Evolutionary conservation across 2,113 vertebrate genomes (phyloP).

Genomic region (Macrotus californicus): DNA sequence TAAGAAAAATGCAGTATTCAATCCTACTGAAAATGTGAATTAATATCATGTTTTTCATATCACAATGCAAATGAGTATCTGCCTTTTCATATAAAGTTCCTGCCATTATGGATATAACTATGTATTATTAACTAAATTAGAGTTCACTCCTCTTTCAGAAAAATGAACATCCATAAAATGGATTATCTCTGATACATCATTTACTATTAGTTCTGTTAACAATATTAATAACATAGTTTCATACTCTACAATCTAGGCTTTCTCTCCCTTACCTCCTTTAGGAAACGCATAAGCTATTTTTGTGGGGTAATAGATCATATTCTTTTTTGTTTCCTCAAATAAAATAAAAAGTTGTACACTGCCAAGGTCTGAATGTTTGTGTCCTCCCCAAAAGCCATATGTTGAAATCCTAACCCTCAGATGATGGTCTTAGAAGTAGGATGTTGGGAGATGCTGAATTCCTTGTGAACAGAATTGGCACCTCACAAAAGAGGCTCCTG

Average conservation of each 20-base stretch:
- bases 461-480: neutral
- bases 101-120: neutral
- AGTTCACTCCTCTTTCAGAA: neutral
- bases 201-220: neutral
- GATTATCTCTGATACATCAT: neutral
- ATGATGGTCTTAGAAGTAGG: neutral
- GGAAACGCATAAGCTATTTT: neutral
- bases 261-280: neutral
- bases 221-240: neutral
- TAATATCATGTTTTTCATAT: neutral
- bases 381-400: neutral
- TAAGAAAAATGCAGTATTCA: neutral
- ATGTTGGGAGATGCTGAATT: neutral
- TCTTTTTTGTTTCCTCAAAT: neutral
- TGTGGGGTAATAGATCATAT: neutral
- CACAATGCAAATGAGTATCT: neutral
- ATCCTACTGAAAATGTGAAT: conserved; percentile 8
- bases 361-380: neutral
- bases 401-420: neutral
- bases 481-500: neutral
- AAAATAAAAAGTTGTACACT: neutral
- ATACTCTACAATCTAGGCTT: neutral
- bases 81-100: neutral
- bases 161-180: neutral
- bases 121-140: neutral